Base-by-base conservation (phyloP, 2,113 vertebrate genomes). In the Saguinus midas region DNA sequence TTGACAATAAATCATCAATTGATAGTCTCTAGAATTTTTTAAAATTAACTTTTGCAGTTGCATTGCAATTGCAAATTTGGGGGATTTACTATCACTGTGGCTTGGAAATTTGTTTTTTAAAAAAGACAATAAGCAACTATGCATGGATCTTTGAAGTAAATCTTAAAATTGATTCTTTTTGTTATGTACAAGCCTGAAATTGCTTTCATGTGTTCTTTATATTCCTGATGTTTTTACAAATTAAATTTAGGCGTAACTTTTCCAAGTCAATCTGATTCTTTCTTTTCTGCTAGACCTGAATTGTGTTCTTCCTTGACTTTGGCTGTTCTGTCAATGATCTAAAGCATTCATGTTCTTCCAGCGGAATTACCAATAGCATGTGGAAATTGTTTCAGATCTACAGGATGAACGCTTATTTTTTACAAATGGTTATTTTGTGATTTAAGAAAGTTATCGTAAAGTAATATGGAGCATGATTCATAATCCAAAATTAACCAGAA, bases 211-310 rank as follows among this genome's bases (percentile, higher is more conserved):
- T 55, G 37, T 88, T 96, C 18, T 90, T 94, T 92, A 68, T 96
- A 78, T 85, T 92, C 52, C 61, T 82, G 7, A 81, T 90, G 29
- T 91, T 96, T 93, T 85, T 66, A 58, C 43, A 81, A 87, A 87
- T 95, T 96, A 95, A 97, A 96, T 87, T 75, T 94, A 93, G 81
- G 23, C 11, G 75, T 68, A 52, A 52, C 7, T 96, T 97, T 95
- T 93, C 87, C 78, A 96, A 61, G n/a, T 73, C n/a, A 32, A 11
- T 79, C 94, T 80, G n/a, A 84, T 58, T 87, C 97, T 45, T 93
- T 68, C 50, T 95, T 91, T 87, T 95, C 80, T 94, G 35, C 88
- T 61, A 82, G 76, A 68, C 35, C 92, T 91, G 50, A 92, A 45
- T 91, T 78, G 3, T 91, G 37, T 86, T 93, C n/a, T 84, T 83